Evolutionary conservation across 2,888 invertebrate species (phyloP).

Genomic region (Arctia plantaginis): DNA sequence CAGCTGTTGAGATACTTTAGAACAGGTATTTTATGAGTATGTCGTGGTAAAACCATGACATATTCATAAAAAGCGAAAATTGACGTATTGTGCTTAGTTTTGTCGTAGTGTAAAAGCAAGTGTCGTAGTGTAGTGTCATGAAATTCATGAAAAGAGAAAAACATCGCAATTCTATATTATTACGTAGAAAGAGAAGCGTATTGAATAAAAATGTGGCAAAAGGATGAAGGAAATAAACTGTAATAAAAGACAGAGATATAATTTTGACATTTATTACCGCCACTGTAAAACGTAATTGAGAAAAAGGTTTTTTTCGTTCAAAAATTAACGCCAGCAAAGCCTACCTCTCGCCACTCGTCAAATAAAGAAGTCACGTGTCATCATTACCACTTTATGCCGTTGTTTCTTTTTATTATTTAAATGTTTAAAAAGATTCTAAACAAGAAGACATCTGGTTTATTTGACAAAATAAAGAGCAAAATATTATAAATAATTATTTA

Average conservation of each 20-base stretch:
- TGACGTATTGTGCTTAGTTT: no score
- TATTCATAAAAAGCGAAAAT: no score
- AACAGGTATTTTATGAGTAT: no score
- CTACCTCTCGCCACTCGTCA: background rate
- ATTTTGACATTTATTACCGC: background rate
- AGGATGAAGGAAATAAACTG: background rate
- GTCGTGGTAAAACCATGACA: no score
- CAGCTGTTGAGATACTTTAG: no score
- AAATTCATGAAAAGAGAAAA: no score
- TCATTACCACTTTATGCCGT: background rate
- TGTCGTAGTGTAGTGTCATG: no score
- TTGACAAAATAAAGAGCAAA: constrained; percentile 28
- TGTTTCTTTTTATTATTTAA: background rate
- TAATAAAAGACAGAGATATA: background rate
- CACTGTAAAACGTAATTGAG: constrained; percentile 8
- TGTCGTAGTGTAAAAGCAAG: no score
- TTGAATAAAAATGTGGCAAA: background rate
- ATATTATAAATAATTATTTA: constrained; percentile 39
- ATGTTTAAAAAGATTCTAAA: background rate
- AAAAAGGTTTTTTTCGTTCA: constrained; percentile 10
- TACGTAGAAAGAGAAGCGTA: background rate
- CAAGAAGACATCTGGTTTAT: background rate
- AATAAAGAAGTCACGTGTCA: background rate
- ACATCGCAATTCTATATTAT: no score
- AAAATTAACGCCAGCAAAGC: constrained; percentile 1